Evolutionary conservation across 1,140 invertebrate genomes (phyloP).

Genomic region (Pseudachorutes palmiensis): DNA sequence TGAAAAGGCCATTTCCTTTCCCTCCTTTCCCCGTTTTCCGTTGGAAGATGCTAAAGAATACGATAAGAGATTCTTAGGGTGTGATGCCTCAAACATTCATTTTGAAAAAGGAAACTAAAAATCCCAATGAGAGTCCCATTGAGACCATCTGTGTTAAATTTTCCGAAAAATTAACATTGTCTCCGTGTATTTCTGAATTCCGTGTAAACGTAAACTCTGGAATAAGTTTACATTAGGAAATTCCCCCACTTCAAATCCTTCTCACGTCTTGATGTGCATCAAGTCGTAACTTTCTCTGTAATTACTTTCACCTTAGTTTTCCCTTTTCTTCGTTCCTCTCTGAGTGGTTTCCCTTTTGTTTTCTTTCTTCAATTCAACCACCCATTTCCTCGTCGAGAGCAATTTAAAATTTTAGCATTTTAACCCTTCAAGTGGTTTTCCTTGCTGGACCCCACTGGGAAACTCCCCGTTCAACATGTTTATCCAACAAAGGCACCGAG

Average conservation of each 20-base stretch:
- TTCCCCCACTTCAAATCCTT: not conserved
- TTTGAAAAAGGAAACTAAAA: too few species aligned
- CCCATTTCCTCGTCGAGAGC: not conserved
- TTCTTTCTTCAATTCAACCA: not conserved
- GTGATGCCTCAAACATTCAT: not conserved
- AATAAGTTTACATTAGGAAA: not conserved
- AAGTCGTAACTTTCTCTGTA: not conserved
- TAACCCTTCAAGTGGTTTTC: not conserved
- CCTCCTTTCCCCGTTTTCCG: not conserved
- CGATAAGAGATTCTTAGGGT: not conserved
- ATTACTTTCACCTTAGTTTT: not conserved
- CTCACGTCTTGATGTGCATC: constrained; percentile 3
- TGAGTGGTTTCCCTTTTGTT: not conserved
- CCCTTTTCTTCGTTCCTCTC: not conserved
- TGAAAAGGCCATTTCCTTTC: not conserved
- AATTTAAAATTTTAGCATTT: not conserved
- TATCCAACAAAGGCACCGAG: not conserved
- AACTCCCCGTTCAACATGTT: constrained; percentile 1
- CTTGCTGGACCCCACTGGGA: not conserved
- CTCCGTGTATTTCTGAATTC: too few species aligned
- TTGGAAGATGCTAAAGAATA: not conserved
- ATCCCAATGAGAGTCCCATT: constrained; percentile 3
- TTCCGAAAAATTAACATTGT: constrained; percentile 30
- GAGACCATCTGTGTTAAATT: constrained; percentile 30
- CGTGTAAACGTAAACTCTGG: too few species aligned